These are phyloP conservation scores for Phrynocephalus versicolor DNA, from an alignment of 2,113 vertebrate species.

Conservation along the genomic window DNA sequence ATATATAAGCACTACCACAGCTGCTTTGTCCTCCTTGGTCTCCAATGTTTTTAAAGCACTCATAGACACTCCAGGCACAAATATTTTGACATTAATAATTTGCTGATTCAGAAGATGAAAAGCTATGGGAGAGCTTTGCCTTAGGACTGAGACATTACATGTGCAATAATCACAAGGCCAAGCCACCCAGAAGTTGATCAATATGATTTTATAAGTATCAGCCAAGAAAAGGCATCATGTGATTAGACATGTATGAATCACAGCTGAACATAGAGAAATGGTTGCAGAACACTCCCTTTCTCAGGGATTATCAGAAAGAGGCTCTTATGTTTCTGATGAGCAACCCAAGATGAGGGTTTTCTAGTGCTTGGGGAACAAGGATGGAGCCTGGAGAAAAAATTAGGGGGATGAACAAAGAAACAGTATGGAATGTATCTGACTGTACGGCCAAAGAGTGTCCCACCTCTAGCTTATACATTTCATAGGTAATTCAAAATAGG, in stretches of 20 bases:
- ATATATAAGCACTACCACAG: not conserved
- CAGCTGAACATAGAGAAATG: not conserved
- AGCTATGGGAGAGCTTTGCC: not conserved
- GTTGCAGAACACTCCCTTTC: not conserved
- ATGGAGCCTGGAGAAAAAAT: not conserved
- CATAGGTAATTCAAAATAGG: not conserved
- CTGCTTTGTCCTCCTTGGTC: not conserved
- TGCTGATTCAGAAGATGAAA: slow-evolving; percentile 1
- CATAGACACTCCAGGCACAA: not conserved
- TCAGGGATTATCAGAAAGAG: not conserved
- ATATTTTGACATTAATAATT: not conserved
- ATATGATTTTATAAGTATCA: not conserved
- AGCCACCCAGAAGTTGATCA: not conserved
- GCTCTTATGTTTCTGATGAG: not conserved
- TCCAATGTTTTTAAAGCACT: not conserved
- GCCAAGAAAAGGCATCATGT: not conserved
- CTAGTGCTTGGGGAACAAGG: not conserved
- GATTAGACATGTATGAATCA: not conserved
- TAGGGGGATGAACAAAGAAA: not conserved
- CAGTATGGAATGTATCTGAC: not conserved
- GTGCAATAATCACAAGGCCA: not conserved
- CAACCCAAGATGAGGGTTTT: not conserved
- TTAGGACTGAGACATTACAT: not conserved
- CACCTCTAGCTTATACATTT: not conserved
- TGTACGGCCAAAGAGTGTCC: not conserved